A percentile compares a stretch with the other conserved stretches of the same genome.
phyloP scores from a whole-genome alignment of 2,113 vertebrate genomes.

The Neogale vison region DNA sequence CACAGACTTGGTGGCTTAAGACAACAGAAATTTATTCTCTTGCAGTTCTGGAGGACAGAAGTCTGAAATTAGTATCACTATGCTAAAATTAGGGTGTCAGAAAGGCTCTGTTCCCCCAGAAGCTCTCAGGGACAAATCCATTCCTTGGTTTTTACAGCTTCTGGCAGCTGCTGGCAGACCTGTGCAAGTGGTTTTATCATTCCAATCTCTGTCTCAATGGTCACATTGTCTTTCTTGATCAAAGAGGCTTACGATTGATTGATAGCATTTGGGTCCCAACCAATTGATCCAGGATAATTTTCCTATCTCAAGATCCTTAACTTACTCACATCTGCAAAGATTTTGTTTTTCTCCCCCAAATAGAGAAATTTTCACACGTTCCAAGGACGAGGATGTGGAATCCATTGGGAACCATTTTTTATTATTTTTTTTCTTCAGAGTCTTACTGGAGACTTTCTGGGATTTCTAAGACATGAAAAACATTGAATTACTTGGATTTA shows the following conservation, averaged over 20 bases:
- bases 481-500: neutral
- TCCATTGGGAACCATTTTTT: neutral
- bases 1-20: neutral
- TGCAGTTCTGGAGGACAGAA: neutral
- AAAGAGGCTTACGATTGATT: neutral
- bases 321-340: neutral
- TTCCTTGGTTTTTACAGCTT: neutral
- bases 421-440: neutral
- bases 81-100: neutral
- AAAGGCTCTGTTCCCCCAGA: neutral
- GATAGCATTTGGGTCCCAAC: neutral
- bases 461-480: constrained; percentile 22
- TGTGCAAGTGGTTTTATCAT: neutral
- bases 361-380: neutral
- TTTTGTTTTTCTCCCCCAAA: no score
- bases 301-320: neutral
- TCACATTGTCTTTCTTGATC: neutral
- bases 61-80: neutral
- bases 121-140: neutral
- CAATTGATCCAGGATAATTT: neutral
- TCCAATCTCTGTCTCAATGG: neutral
- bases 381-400: neutral
- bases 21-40: neutral
- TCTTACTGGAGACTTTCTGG: neutral
- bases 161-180: neutral